Evolutionary conservation across 2,797 vertebrate genomes (phyloP).

Genomic region (Scolopax bukidnonensis): DNA sequence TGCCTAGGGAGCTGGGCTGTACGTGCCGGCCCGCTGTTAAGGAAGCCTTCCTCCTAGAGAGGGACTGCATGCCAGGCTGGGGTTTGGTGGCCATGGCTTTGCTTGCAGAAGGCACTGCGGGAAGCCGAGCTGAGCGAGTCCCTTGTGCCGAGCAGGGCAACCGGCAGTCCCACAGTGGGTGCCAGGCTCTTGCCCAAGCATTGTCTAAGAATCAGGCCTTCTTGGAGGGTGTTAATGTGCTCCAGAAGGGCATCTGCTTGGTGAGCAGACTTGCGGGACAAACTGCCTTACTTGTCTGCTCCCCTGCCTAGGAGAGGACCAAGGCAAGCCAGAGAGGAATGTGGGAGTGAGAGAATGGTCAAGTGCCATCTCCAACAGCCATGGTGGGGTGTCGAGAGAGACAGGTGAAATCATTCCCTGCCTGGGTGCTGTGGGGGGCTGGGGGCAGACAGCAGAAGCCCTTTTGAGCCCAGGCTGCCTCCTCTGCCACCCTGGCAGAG

Average conservation of each 20-base stretch:
- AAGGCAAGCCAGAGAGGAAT: background rate
- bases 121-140: background rate
- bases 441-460: background rate
- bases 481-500: background rate
- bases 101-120: background rate
- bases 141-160: background rate
- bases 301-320: rapidly evolving
- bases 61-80: background rate
- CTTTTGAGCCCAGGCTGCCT: background rate
- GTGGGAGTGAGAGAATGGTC: rapidly evolving
- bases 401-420: rapidly evolving
- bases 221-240: rapidly evolving
- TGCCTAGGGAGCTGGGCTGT: rapidly evolving
- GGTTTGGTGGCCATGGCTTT: background rate
- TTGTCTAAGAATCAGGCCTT: background rate
- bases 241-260: background rate
- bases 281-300: background rate
- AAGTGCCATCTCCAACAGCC: rapidly evolving
- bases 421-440: rapidly evolving
- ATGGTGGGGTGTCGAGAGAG: rapidly evolving
- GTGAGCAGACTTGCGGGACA: rapidly evolving
- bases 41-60: background rate
- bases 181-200: background rate
- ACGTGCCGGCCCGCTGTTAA: background rate
- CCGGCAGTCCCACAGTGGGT: rapidly evolving